Base-by-base conservation (phyloP, 2,888 invertebrate species). In the Drosophila eohydei region DNA sequence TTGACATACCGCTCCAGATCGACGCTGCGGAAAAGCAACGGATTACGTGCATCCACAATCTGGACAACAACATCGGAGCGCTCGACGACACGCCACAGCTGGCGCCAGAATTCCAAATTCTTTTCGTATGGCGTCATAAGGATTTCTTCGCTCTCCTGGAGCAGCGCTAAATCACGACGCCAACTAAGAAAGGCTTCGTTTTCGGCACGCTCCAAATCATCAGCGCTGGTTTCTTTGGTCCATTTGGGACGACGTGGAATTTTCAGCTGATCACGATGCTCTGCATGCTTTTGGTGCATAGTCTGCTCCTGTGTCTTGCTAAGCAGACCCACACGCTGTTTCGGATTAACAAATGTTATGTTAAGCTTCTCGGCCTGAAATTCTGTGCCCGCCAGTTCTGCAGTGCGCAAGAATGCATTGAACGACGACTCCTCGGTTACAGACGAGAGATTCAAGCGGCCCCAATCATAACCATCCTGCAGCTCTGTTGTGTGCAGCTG, bases 81-180 rank as follows among this genome's bases (percentile, higher is more conserved):
- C 92, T 99, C 99, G n/a, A 99, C 95, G 0, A 99, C 99, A 82
- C 99, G 95, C 99, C 99, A 99, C 38, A 99, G 92, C 92, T 99
- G 99, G 54, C 98, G 95, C 99, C 99, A 99, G 85, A 99, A 97
- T 92, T 99, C 98, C 26, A 99, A 92, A 93, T 99, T 99, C 90
- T 98, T 97, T 91, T 99, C 99, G 93, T 98, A 99, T 0, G 99
- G 99, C 0, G 99, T 99, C 75, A 99, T 93, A 0, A 97, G 94
- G 3, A 99, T 94, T 0, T 95, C 96, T 0, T 95, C 96, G 50
- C 98, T 95, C 80, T 97, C 96, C 92, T 96, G 97, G 16, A 98
- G 91, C 32, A 95, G 92, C 4, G 98, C 96, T 61, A 99, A 93
- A 62, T 95, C 94, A 56, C 97, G 94, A 74, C 99, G 94, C 99